Evolutionary conservation across 1,140 invertebrate species (phyloP), one percentile per base, ranked within the genome.

Genomic region (Philaenus spumarius): DNA sequence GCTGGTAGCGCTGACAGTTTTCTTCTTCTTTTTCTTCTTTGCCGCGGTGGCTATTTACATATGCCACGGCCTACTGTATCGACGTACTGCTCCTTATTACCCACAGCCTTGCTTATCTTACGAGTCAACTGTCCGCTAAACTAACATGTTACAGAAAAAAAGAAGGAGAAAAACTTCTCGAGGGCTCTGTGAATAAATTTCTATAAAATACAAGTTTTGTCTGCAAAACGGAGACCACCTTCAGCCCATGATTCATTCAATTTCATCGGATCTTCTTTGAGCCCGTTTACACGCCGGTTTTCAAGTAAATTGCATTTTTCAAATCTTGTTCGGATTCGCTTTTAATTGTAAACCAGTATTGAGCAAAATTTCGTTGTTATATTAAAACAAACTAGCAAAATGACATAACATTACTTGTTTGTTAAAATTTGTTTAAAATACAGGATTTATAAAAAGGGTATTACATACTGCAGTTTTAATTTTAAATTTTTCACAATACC

Each of bases 41-140:
- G 45, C 23, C 22, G 23, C 23, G 11, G 47, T 23, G 23, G 15
- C 47, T 26, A 51, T 51, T 51, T 51, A 51, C 47, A 51, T 51
- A 51, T 51, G 47, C 47, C 47, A 51, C 47, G 47, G 47, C 30
- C 23, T 51, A 51, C 47, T 15, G 47, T 51, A 51, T 51, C 47
- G 47, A 30, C 47, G 22, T 35, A 51, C 47, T 22, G 47, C 47
- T 26, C 47, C 47, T 51, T 51, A 51, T 51, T 51, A 51, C 26
- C 47, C 47, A 51, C 47, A 35, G 43, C 43, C 43, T 46, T 23
- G 26, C 47, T 51, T 51, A 51, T 51, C 47, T 51, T 30, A 30
- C 23, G 15, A 30, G 47, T 51, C 47, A 51, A 51, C 47, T 51
- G 47, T 51, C 47, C 47, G n/a, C 15, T 26, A 26, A 19, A 19